Base-by-base conservation (phyloP, 1,140 invertebrate species). In the Zaprionus tsacasi region DNA sequence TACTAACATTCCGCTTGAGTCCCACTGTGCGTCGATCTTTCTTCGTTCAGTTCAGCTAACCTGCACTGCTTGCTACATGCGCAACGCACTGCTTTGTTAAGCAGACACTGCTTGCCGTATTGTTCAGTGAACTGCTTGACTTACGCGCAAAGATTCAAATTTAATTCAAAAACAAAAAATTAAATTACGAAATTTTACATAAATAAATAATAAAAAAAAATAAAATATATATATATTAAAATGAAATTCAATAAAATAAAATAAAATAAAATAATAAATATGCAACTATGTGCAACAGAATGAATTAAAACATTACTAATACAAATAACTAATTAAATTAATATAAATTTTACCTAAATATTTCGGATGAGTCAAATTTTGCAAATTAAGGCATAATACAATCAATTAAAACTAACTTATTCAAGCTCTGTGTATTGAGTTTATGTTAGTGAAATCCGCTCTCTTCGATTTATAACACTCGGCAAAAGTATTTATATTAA, bases 51-150 rank as follows among this genome's bases (percentile, higher is more conserved):
- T 35, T 52, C 17, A 50, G 11, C 45, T 40, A 12, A 13, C 36
- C 52, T 27, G 7, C 2, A 60, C 56, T 69, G 65, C n/a, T 56
- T 27, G 6, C 13, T 21, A 21, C 6, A 7, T 12, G 35, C 8
- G 12, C 1, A 8, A 12, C 10, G 12, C 17, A 52, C 45, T 52
- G 60, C 61, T 55, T 58, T 1, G 4, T 6, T 2, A 25, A 40
- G 56, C 36, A 40, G 12, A 7, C 15, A 65, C 72, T 75, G 72
- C 72, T 75, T 70, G 8, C 3, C 1, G 12, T 1, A 3, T 11
- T 11, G 17, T 25, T 21, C 13, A 35, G n/a, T 60, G 27, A 2
- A 65, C 60, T 65, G 73, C 55, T 71, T 76, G 11, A 11, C 17
- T 0, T 25, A 10, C 11, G 1, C 5, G 45, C 17, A 17, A 0